Conservation (phyloP, 2,113 vertebrate species). For the Bubo blakistoni region DNA sequence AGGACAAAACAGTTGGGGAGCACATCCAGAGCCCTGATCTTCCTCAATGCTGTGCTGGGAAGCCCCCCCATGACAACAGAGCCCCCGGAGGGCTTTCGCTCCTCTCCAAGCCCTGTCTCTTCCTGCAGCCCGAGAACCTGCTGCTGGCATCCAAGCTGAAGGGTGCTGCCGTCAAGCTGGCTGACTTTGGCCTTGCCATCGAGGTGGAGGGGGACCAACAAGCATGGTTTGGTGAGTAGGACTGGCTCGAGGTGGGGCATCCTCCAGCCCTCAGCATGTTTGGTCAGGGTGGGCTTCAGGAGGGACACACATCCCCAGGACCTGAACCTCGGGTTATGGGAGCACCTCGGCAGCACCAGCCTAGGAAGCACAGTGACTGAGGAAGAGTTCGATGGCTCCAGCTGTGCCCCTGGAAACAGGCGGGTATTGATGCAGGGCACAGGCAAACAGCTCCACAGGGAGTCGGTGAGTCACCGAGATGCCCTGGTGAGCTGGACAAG, state of each 20-base stretch:
- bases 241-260: too few species aligned
- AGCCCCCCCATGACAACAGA: neutral
- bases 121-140: slow-evolving; percentile 82
- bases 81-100: accelerated
- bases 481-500: neutral
- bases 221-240: slow-evolving; percentile 85
- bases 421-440: neutral
- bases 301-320: neutral
- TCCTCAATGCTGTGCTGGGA: neutral
- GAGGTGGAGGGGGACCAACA: slow-evolving; percentile 88
- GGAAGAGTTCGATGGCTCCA: neutral
- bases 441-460: neutral
- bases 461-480: neutral
- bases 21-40: neutral
- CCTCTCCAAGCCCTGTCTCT: neutral
- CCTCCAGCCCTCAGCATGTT: neutral
- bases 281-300: neutral
- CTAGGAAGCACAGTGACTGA: neutral
- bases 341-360: neutral
- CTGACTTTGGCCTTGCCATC: slow-evolving; percentile 86
- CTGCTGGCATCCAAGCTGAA: slow-evolving; percentile 85
- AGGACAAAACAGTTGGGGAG: neutral
- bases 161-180: slow-evolving; percentile 84
- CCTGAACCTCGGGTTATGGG: neutral
- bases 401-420: neutral